Evolutionary conservation across 2,888 invertebrate genomes (phyloP).

Genomic region (Ditylenchus weischeri): DNA sequence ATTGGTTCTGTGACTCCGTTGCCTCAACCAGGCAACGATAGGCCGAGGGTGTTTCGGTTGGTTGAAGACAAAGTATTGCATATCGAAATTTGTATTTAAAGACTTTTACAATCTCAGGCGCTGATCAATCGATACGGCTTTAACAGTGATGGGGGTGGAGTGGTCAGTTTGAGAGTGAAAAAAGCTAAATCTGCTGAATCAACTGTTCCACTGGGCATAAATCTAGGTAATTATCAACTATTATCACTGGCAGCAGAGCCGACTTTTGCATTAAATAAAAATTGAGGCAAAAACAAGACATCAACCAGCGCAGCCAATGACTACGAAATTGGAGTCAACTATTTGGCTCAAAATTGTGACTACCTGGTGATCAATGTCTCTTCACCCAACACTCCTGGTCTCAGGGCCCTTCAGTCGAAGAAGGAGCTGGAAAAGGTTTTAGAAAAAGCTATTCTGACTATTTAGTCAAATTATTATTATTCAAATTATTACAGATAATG

Average conservation of each 20-base stretch:
- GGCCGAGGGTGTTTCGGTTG: conserved; percentile 86
- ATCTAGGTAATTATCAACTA: conserved; percentile 69
- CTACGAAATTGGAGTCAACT: conserved; percentile 71
- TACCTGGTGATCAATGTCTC: conserved; percentile 95
- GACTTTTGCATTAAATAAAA: no score
- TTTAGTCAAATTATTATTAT: conserved; percentile 4
- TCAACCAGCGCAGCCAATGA: conserved; percentile 68
- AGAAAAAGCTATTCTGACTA: not conserved
- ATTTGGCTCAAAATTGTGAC: conserved; percentile 80
- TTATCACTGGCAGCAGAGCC: no score
- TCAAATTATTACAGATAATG: conserved; percentile 65
- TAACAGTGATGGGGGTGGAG: conserved; percentile 83
- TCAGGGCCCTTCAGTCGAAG: conserved; percentile 73
- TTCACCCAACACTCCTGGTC: conserved; percentile 91
- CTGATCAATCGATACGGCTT: conserved; percentile 72
- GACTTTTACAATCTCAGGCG: conserved; percentile 34
- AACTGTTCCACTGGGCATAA: conserved; percentile 72
- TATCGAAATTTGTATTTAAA: not conserved
- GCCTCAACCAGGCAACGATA: conserved; percentile 86
- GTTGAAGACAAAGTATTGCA: conserved; percentile 74
- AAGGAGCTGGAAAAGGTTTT: conserved; percentile 67
- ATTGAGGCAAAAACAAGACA: conserved; percentile 74
- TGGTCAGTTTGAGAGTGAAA: conserved; percentile 48
- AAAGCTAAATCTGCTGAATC: conserved; percentile 21
- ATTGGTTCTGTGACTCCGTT: conserved; percentile 78